These are phyloP conservation scores for Orius insidiosus DNA, from an alignment of 1,140 invertebrate genomes.

Conservation along the genomic window DNA sequence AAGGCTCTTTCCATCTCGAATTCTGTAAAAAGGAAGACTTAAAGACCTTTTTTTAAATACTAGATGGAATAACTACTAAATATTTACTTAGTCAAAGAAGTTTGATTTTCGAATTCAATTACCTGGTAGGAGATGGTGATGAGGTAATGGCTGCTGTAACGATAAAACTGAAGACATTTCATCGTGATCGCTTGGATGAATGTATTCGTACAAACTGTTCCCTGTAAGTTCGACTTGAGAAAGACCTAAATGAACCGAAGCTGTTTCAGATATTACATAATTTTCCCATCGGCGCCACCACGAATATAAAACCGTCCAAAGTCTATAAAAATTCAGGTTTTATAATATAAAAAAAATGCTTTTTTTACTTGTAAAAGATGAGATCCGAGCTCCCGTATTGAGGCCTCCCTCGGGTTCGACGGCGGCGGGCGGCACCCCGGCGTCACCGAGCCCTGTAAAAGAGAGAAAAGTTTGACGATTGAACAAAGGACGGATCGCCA, in stretches of 20 bases:
- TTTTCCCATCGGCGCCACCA: slow-evolving; percentile 95
- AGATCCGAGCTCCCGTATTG: slow-evolving; percentile 78
- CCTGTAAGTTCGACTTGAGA: slow-evolving; percentile 97
- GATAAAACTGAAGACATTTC: slow-evolving; percentile 81
- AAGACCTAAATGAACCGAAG: slow-evolving; percentile 87
- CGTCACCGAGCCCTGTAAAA: slow-evolving; percentile 73
- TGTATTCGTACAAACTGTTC: slow-evolving; percentile 95
- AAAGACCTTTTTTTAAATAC: too few relatives aligned
- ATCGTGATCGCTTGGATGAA: slow-evolving; percentile 85
- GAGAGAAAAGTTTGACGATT: slow-evolving; percentile 15
- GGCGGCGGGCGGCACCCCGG: slow-evolving; percentile 66
- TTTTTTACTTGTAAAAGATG: slow-evolving; percentile 69
- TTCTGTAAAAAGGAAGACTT: slow-evolving; percentile 26
- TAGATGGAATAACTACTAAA: too few relatives aligned
- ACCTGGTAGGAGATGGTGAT: slow-evolving; percentile 21
- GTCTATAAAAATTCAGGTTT: slow-evolving; percentile 45
- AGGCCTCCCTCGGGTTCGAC: slow-evolving; percentile 50
- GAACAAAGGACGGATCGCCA: slow-evolving; percentile 11
- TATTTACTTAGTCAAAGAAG: too few relatives aligned
- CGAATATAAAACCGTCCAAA: slow-evolving; percentile 93
- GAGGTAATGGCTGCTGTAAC: slow-evolving; percentile 33
- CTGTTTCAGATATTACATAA: slow-evolving; percentile 99
- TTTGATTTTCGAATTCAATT: neutral
- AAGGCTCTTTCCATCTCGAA: slow-evolving; percentile 70
- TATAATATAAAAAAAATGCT: slow-evolving; percentile 3